A percentile compares a stretch with the other conserved stretches of the same genome.
Conservation (phyloP, 2,113 vertebrate genomes). For the Clupea harengus region DNA sequence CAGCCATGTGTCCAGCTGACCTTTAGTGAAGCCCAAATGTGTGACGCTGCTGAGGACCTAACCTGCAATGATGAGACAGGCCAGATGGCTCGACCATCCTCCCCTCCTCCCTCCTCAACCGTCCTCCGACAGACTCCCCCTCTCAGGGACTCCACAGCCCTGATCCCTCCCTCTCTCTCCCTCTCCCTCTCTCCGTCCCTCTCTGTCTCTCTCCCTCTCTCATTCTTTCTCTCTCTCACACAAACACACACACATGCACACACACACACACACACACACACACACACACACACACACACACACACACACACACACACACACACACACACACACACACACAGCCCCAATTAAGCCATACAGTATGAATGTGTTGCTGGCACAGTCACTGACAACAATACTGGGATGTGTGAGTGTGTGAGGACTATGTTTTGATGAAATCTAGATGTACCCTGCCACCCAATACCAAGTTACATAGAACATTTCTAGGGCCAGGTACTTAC, state of each 20-base stretch:
- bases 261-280: background rate
- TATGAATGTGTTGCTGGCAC: background rate
- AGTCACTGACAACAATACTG: background rate
- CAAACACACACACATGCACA: background rate
- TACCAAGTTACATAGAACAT: too few relatives aligned
- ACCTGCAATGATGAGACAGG: conserved; percentile 62
- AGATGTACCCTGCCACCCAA: background rate
- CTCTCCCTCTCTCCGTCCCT: too few relatives aligned
- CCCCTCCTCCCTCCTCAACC: conserved; percentile 43
- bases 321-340: conserved; percentile 1
- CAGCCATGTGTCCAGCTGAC: conserved; percentile 52
- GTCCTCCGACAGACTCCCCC: conserved; percentile 63
- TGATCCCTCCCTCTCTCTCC: background rate
- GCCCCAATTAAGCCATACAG: background rate
- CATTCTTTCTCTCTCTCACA: too few relatives aligned
- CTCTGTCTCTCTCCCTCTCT: too few relatives aligned
- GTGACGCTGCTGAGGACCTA: conserved; percentile 68
- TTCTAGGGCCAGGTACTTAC: too few relatives aligned
- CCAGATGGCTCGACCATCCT: conserved; percentile 65
- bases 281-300: background rate
- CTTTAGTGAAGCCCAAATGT: conserved; percentile 63
- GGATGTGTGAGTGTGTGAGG: background rate
- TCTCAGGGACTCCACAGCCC: conserved; percentile 49
- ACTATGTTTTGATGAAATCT: background rate
- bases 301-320: background rate